Base-by-base conservation (phyloP, 2,113 vertebrate species). In the Noctilio leporinus region DNA sequence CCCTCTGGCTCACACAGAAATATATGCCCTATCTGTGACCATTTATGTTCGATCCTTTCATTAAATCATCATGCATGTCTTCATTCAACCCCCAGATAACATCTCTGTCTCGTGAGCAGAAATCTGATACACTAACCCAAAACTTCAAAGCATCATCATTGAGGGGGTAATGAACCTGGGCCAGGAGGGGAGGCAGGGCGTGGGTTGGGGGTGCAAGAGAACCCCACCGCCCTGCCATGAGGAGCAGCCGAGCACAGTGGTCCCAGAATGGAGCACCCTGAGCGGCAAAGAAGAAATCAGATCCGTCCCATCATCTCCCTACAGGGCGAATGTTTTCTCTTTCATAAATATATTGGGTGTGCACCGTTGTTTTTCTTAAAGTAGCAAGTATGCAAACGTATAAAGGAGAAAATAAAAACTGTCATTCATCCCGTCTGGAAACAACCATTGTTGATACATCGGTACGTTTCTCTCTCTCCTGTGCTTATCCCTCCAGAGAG, bases 211-310 rank as follows among this genome's bases (percentile, higher is more conserved):
- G 10, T 55, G 1, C n/a, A 30, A 28, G 6, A 6, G 65, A 69
- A 38, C 1, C 1, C 10, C 2, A 35, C 26, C 4, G 6, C 9
- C 40, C 10, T 2, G 0, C 4, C 9, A 45, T 2, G 20, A 83
- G 43, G 65, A 38, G 30, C 30, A 51, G 12, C 35, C 4, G 19
- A 16, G 38, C 83, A 78, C 26, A 10, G 51, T 5, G 4, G 9
- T 30, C 75, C 73, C 55, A 7, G n/a, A 9, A 49, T 11, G 19
- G 16, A 59, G n/a, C 4, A 22, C 3, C 2, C 24, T 76, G 59
- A 20, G 7, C 9, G 16, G 12, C 59, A 59, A 78, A 33, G 33
- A 43, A 91, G 28, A 51, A 51, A n/a, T 40, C 4, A 26, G 47
- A 55, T 9, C 38, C 57, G 11, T 57, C 51, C 7, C 3, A 28